A percentile compares a stretch with the other conserved stretches of the same genome.
Evolutionary conservation across 2,797 vertebrate genomes (phyloP).

Genomic region (Pseudomugil gertrudae): DNA sequence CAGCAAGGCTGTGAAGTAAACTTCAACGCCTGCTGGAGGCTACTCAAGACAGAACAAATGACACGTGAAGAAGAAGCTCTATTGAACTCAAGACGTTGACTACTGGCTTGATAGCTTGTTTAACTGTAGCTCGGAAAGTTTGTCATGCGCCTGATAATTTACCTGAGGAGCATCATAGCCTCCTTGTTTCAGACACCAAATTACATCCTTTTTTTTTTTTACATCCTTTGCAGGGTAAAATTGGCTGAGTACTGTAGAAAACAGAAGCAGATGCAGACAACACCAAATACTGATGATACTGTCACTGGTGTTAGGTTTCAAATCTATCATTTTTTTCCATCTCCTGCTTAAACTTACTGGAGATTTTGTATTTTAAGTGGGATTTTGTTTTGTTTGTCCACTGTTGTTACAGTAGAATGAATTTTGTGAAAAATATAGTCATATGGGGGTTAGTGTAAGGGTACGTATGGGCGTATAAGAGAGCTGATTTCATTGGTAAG

Average conservation of each 20-base stretch:
- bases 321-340: constrained; percentile 26
- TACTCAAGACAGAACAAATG: constrained; percentile 31
- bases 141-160: constrained; percentile 20
- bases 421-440: constrained; percentile 10
- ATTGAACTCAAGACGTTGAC: constrained; percentile 32
- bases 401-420: constrained; percentile 10
- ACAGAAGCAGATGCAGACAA: constrained; percentile 7
- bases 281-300: constrained; percentile 25
- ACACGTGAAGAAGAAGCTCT: constrained; percentile 40
- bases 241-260: not conserved
- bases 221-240: not conserved
- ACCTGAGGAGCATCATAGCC: constrained; percentile 1
- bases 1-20: constrained; percentile 58
- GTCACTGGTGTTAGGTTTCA: constrained; percentile 47
- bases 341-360: constrained; percentile 7
- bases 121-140: constrained; percentile 23
- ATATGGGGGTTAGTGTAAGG: constrained; percentile 8
- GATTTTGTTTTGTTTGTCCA: constrained; percentile 26
- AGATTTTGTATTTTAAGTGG: constrained; percentile 4
- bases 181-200: not conserved
- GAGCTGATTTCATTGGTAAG: constrained; percentile 32
- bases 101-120: constrained; percentile 28
- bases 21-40: constrained; percentile 56
- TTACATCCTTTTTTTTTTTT: no score
- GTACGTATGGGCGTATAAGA: constrained; percentile 26